Conservation (phyloP, 23 tunicate species). For the Styela plicata region DNA sequence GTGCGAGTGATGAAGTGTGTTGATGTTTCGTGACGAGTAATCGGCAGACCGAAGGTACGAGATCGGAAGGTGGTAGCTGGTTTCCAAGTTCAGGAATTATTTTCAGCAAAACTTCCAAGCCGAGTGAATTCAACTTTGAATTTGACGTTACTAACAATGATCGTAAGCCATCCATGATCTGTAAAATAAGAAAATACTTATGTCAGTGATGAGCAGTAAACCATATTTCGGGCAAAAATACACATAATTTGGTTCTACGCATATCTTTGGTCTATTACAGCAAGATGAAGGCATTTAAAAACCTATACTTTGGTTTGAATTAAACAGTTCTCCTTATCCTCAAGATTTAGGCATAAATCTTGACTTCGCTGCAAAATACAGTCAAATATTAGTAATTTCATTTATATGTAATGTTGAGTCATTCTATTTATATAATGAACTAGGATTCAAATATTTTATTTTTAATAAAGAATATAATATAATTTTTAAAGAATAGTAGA, state of each 20-base stretch:
- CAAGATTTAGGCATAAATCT: background rate
- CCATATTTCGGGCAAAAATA: background rate
- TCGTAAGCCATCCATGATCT: conserved; percentile 74
- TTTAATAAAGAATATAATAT: too few species aligned
- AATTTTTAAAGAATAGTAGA: background rate
- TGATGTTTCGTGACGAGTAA: conserved; percentile 48
- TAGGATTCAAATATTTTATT: too few species aligned
- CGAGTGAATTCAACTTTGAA: conserved; percentile 51
- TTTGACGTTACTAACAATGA: conserved; percentile 69
- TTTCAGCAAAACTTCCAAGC: conserved; percentile 15
- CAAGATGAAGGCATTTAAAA: background rate
- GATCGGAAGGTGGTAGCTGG: conserved; percentile 18
- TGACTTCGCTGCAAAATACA: background rate
- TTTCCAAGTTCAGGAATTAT: conserved; percentile 42
- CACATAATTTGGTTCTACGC: too few species aligned
- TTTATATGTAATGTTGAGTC: too few species aligned
- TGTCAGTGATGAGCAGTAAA: background rate
- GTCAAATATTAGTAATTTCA: background rate
- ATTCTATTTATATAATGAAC: too few species aligned
- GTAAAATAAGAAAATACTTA: conserved; percentile 4
- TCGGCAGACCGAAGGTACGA: conserved; percentile 63
- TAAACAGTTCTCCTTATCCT: background rate
- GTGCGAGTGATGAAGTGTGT: conserved; percentile 30
- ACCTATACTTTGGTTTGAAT: background rate
- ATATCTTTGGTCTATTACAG: too few species aligned